These are phyloP conservation scores for Furcula furcula DNA, from an alignment of 2,888 invertebrate genomes.

Conservation along the genomic window DNA sequence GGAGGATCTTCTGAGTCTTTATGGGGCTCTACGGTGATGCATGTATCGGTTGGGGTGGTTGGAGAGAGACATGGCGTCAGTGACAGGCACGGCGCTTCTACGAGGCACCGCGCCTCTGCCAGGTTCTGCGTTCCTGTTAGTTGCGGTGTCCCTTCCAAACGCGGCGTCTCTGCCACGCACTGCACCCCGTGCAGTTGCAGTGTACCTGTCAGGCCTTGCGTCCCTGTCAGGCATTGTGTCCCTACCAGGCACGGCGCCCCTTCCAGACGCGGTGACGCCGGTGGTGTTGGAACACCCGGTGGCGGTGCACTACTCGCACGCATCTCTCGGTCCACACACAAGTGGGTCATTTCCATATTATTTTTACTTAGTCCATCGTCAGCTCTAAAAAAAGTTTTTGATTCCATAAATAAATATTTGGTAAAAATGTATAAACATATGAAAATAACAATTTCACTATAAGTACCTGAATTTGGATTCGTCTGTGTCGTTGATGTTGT, in stretches of 20 bases:
- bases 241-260: conserved; percentile 28
- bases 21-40: conserved; percentile 51
- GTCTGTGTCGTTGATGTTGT: conserved; percentile 48
- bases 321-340: conserved; percentile 45
- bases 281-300: conserved; percentile 15
- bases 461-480: conserved; percentile 47
- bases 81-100: conserved; percentile 31
- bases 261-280: conserved; percentile 22
- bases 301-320: conserved; percentile 60
- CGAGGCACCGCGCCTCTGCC: conserved; percentile 19
- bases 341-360: conserved; percentile 48
- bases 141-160: conserved; percentile 58
- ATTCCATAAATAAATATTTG: no score
- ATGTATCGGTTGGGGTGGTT: conserved; percentile 39
- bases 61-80: no score
- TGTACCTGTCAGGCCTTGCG: conserved; percentile 29
- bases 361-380: conserved; percentile 51
- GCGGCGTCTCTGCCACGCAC: conserved; percentile 44
- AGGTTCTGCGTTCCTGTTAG: conserved; percentile 16
- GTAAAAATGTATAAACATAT: no score
- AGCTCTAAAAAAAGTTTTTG: conserved; percentile 20
- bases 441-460: neutral
- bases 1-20: conserved; percentile 18
- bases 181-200: no score
- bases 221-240: conserved; percentile 25